Percentiles rank a stretch among this genome's conserved stretches.
These are phyloP conservation scores for Hydrozoanthus gracilis DNA, from an alignment of 92 coral and sea anemone genomes.

Conservation along the genomic window DNA sequence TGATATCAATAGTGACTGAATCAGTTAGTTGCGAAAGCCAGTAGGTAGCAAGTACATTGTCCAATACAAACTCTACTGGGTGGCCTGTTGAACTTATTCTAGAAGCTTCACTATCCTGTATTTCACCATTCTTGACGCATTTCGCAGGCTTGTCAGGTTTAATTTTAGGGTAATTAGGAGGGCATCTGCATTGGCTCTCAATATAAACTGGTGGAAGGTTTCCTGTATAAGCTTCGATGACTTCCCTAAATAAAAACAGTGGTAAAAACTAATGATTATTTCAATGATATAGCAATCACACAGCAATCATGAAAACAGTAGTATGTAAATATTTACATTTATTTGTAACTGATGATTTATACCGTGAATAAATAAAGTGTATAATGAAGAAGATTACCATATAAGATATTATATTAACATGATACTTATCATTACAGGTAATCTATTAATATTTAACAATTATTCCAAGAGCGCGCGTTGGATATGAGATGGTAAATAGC, in stretches of 20 bases:
- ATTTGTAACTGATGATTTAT: too few relatives aligned
- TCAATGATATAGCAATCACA: not conserved
- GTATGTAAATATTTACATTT: too few relatives aligned
- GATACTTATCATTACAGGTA: too few relatives aligned
- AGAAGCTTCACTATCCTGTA: slow-evolving; percentile 16
- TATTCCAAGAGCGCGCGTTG: too few relatives aligned
- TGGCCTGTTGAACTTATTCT: slow-evolving; percentile 20
- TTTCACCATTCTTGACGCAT: slow-evolving; percentile 41
- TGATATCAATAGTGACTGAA: slow-evolving; percentile 11
- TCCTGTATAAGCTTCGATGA: slow-evolving; percentile 29
- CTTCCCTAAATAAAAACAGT: slow-evolving; percentile 16
- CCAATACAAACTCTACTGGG: slow-evolving; percentile 38
- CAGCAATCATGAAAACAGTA: too few relatives aligned
- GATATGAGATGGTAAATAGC: too few relatives aligned
- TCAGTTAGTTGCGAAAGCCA: slow-evolving; percentile 38
- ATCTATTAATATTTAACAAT: too few relatives aligned
- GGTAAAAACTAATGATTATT: not conserved
- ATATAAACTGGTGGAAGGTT: slow-evolving; percentile 33
- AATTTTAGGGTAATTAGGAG: slow-evolving; percentile 31
- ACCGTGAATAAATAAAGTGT: too few relatives aligned
- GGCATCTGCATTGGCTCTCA: slow-evolving; percentile 37
- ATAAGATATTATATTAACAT: too few relatives aligned
- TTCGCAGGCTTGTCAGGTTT: slow-evolving; percentile 29
- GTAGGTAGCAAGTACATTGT: slow-evolving; percentile 36
- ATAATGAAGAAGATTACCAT: too few relatives aligned